These are phyloP conservation scores for Trissolcus brochymenae DNA, from an alignment of 2,888 invertebrate species.

Conservation along the genomic window DNA sequence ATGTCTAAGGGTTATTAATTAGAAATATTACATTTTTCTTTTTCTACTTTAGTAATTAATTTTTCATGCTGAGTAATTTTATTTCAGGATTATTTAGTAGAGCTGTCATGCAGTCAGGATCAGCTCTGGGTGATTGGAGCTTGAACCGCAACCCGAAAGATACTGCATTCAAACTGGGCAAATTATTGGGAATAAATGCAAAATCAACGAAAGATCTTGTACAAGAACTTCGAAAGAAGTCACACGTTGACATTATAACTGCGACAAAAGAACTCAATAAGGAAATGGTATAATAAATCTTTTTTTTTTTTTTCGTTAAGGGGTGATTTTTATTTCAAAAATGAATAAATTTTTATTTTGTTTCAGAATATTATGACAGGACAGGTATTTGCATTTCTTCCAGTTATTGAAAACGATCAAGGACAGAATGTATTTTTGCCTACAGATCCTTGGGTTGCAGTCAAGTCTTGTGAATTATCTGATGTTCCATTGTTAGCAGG, in stretches of 20 bases:
- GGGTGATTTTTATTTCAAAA: too few species aligned
- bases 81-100: slow-evolving; percentile 66
- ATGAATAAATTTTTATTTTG: not conserved
- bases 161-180: slow-evolving; percentile 68
- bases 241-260: slow-evolving; percentile 63
- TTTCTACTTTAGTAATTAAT: slow-evolving; percentile 1
- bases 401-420: slow-evolving; percentile 66
- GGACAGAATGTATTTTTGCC: slow-evolving; percentile 70
- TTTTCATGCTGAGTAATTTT: not conserved
- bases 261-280: slow-evolving; percentile 60
- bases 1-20: slow-evolving; percentile 68
- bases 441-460: slow-evolving; percentile 68
- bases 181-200: slow-evolving; percentile 67
- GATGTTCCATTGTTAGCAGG: slow-evolving; percentile 69
- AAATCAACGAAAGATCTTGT: slow-evolving; percentile 63
- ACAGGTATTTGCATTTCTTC: slow-evolving; percentile 62
- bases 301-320: too few species aligned
- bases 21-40: not conserved
- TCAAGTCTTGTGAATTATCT: slow-evolving; percentile 66
- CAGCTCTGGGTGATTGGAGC: slow-evolving; percentile 62
- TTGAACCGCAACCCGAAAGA: slow-evolving; percentile 63
- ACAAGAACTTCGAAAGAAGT: slow-evolving; percentile 61
- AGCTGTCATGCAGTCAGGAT: slow-evolving; percentile 68
- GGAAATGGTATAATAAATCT: slow-evolving; percentile 54
- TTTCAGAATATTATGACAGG: slow-evolving; percentile 66